These are phyloP conservation scores for Galago senegalensis DNA, from an alignment of 2,797 vertebrate genomes.

Conservation along the genomic window DNA sequence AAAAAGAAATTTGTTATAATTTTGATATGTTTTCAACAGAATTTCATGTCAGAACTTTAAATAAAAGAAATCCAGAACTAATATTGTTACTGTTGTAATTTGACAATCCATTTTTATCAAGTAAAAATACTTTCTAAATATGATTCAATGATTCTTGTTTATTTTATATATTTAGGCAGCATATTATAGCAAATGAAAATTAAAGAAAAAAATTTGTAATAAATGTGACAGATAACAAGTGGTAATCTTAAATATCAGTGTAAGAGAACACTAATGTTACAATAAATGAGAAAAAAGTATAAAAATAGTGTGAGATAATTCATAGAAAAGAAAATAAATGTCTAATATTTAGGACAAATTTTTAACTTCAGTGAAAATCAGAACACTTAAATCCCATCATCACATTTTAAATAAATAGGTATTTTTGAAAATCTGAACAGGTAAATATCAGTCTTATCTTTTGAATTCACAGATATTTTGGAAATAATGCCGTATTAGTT, in stretches of 20 bases:
- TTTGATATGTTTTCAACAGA: neutral
- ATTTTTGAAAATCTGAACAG: conserved; percentile 6
- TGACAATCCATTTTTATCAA: neutral
- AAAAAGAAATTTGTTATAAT: neutral
- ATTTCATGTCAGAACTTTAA: conserved; percentile 24
- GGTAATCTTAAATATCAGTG: neutral
- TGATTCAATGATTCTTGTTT: conserved; percentile 14
- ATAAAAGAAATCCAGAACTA: neutral
- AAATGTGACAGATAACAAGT: neutral
- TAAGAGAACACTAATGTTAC: neutral
- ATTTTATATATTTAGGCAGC: neutral
- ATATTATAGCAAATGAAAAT: neutral
- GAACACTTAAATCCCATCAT: neutral
- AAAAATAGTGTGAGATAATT: conserved; percentile 20
- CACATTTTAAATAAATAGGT: neutral
- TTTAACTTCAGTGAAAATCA: conserved; percentile 31
- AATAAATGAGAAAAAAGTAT: neutral
- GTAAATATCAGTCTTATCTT: neutral
- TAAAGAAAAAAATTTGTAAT: conserved; percentile 8
- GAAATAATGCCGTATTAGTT: neutral
- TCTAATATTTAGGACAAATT: neutral
- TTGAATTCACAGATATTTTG: neutral
- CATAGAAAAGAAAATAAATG: neutral
- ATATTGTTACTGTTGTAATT: neutral
- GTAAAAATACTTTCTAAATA: neutral